A percentile compares a stretch with the other conserved stretches of the same genome.
phyloP scores from a whole-genome alignment of 2,113 vertebrate species.

The Diadophis punctatus region DNA sequence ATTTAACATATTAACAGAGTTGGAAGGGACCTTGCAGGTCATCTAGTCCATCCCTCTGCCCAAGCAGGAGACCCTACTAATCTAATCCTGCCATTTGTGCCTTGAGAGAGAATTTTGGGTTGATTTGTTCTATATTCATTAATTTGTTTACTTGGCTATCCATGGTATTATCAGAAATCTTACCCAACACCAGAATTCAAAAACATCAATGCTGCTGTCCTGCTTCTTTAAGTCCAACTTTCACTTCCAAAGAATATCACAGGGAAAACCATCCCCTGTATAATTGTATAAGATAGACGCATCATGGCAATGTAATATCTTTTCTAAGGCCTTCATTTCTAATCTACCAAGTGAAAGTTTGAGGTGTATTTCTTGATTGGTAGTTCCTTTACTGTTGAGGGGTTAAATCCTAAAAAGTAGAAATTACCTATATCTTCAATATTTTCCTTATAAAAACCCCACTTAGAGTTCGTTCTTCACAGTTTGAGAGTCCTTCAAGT shows the following conservation, averaged over 20 bases:
- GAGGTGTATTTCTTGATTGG: neutral
- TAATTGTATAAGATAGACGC: neutral
- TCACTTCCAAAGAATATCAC: neutral
- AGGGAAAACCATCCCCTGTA: neutral
- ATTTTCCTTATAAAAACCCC: too few species aligned
- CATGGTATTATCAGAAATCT: neutral
- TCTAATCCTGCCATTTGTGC: neutral
- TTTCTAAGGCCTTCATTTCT: neutral
- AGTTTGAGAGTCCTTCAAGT: too few species aligned
- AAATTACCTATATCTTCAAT: neutral
- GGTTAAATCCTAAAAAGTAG: neutral
- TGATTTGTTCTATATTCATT: neutral
- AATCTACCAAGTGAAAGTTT: neutral
- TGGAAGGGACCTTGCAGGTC: too few species aligned
- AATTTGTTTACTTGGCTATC: neutral
- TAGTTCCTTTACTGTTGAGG: neutral
- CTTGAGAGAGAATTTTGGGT: neutral
- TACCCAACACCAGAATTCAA: neutral
- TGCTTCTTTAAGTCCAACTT: neutral
- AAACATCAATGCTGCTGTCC: neutral
- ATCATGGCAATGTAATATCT: neutral
- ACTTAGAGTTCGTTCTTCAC: too few species aligned
- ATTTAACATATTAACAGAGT: too few species aligned
- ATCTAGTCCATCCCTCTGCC: too few species aligned
- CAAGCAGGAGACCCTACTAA: too few species aligned